Base-by-base conservation (phyloP, 2,888 invertebrate genomes). In the Steinernema hermaphroditum region DNA sequence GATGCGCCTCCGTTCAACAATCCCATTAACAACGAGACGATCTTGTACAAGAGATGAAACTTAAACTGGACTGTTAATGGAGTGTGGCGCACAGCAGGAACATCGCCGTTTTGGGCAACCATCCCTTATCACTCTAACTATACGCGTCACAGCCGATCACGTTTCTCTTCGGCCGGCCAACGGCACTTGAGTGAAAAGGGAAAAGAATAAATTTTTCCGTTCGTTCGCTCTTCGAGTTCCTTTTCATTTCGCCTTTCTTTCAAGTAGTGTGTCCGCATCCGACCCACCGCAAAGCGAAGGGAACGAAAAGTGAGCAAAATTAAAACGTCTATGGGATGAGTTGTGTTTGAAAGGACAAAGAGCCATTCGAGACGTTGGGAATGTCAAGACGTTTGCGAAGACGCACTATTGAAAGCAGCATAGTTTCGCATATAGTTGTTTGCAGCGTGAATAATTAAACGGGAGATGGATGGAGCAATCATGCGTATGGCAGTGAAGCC, bases 201-300 rank as follows among this genome's bases (percentile, higher is more conserved):
- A 46, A 46, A 46, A 46, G 46, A 46, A 46, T 46, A 46, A 46
- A 46, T 46, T 46, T 46, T n/a, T 46, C 22, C 46, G 46, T n/a
- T 46, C 46, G 6, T 46, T n/a, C 6, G 16, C 46, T 46, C 46
- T 19, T 16, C 46, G 46, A 46, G 46, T 46, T 46, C 46, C 22
- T 46, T 46, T 46, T 16, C 6, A 9, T 46, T 46, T 46, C 46
- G 6, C 16, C 22, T 9, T 46, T 46, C 46, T 8, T 37, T 37
- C 37, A 12, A 6, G 9, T 16, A 46, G 46, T 46, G 46, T 46
- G 46, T 46, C 6, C 46, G 46, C 46, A 46, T 16, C n/a, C 6
- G 37, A 8, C 4, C 6, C 37, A 19, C 46, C n/a, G 16, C 46
- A 46, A 16, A 46, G 16, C n/a, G 46, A 19, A 46, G 46, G 46